A percentile compares a stretch with the other conserved stretches of the same genome.
Evolutionary conservation across 2,888 invertebrate species (phyloP).

Genomic region (Sinelater perroti): DNA sequence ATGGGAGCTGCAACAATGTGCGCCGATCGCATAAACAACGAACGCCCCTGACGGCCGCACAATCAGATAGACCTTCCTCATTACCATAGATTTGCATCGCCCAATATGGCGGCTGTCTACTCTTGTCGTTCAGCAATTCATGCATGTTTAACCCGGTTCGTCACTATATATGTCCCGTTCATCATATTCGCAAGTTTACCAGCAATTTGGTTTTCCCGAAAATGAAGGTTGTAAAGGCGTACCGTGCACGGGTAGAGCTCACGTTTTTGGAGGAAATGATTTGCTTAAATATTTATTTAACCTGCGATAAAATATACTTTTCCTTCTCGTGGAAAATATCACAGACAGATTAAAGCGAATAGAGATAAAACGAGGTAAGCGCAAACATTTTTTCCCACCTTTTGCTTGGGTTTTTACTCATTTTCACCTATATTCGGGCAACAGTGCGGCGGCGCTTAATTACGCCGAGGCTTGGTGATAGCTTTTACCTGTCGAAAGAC

Average conservation of each 20-base stretch:
- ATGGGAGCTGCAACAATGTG: conserved; percentile 36
- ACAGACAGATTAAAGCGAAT: conserved; percentile 18
- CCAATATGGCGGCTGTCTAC: conserved; percentile 54
- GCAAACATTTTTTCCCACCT: conserved; percentile 8
- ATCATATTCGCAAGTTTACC: conserved; percentile 41
- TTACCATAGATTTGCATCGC: conserved; percentile 58
- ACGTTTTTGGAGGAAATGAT: conserved; percentile 19
- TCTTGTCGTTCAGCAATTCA: conserved; percentile 51
- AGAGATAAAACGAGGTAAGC: conserved; percentile 16
- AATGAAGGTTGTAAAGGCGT: conserved; percentile 43
- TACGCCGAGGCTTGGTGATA: conserved; percentile 14
- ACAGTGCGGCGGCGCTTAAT: conserved; percentile 16
- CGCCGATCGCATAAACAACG: conserved; percentile 38
- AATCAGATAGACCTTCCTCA: conserved; percentile 50
- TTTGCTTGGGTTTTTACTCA: conserved; percentile 13
- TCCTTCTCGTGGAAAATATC: conserved; percentile 15
- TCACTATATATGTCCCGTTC: conserved; percentile 14
- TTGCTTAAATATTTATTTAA: conserved; percentile 28
- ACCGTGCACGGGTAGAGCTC: conserved; percentile 20
- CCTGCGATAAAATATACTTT: conserved; percentile 18
- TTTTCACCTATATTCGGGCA: conserved; percentile 9
- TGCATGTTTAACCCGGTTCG: conserved; percentile 47
- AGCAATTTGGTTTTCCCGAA: conserved; percentile 40
- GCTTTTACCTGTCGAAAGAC: conserved; percentile 19
- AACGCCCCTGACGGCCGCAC: conserved; percentile 41